Base-by-base conservation (phyloP, 2,113 vertebrate species). In the Bubo bubo region DNA sequence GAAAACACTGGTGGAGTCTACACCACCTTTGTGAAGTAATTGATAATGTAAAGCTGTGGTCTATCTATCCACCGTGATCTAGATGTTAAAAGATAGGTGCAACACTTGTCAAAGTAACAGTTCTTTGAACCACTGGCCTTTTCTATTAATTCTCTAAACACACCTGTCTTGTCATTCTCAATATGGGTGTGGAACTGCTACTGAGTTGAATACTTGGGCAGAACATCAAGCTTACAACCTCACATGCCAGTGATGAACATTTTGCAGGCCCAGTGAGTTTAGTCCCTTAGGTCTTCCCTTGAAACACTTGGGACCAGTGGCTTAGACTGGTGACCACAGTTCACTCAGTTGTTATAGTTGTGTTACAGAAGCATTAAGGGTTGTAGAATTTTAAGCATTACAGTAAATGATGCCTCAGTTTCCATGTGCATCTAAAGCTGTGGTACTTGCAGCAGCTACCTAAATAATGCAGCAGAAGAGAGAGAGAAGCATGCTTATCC, bases 331-430 rank as follows among this genome's bases (percentile, higher is more conserved):
- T 66, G 68, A 45, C n/a, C 47, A 55, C 19, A 34, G 15, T 47
- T 74, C 28, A 30, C 32, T 62, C 41, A 30, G 58, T 20, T 59
- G 24, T 77, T 34, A 58, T 12, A 56, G 15, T 1, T 59, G 76
- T 0, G 0, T 73, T 43, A 66, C 24, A 55, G 12, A 77, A 71
- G 45, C 2, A 3, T 28, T 43, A 50, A 74, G 9, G 6, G 12
- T 16, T 41, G 27, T 14, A 35, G 34, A 74, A 34, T 53, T 92
- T 43, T 43, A 72, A 82, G 68, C 21, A 26, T 53, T 55, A 62
- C 17, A 63, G 35, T 0, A 8, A 70, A 93, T 28, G 50, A 50
- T 2, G 4, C 45, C 28, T 22, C 37, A 6, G 41, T 62, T 87
- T 89, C 32, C 52, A 27, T 0, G 3, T 13, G 34, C 12, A 49